Evolutionary conservation across 2,797 vertebrate species (phyloP).

Genomic region (Myotis findleyi): DNA sequence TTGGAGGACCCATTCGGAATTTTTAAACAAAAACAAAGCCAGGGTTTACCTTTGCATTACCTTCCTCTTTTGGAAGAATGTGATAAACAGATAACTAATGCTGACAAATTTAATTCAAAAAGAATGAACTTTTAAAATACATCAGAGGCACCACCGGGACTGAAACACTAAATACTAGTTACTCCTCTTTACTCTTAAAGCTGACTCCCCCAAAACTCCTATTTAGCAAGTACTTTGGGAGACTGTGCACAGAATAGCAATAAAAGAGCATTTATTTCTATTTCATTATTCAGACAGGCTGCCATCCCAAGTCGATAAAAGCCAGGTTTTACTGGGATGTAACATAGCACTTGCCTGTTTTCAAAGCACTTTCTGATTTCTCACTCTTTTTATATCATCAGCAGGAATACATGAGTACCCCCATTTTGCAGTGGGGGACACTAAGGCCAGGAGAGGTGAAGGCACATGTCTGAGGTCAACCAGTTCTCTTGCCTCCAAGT

Average conservation of each 20-base stretch:
- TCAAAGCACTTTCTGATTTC: not conserved
- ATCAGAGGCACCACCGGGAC: not conserved
- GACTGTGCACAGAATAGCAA: conserved; percentile 9
- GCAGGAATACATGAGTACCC: not conserved
- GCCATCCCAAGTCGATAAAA: not conserved
- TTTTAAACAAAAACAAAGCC: conserved; percentile 35
- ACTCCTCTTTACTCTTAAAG: conserved; percentile 9
- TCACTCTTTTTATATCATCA: not conserved
- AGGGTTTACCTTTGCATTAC: not conserved
- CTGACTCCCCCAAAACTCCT: not conserved
- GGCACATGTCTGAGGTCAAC: not conserved
- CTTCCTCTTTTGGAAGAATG: not conserved
- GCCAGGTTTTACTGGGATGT: not conserved
- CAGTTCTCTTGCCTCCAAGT: not conserved
- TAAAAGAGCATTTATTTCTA: conserved; percentile 7
- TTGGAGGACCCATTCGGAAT: not conserved
- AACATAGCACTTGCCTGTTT: not conserved
- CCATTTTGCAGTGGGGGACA: not conserved
- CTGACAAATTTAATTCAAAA: conserved; percentile 46
- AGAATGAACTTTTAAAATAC: conserved; percentile 27
- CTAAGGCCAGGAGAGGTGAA: not conserved
- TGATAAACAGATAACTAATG: conserved; percentile 31
- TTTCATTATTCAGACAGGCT: conserved; percentile 27
- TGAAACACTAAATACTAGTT: conserved; percentile 7
- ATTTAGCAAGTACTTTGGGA: conserved; percentile 27